Evolutionary conservation across 2,888 invertebrate species (phyloP), one percentile per base, ranked within the genome.

Genomic region (Cephalotes varians): DNA sequence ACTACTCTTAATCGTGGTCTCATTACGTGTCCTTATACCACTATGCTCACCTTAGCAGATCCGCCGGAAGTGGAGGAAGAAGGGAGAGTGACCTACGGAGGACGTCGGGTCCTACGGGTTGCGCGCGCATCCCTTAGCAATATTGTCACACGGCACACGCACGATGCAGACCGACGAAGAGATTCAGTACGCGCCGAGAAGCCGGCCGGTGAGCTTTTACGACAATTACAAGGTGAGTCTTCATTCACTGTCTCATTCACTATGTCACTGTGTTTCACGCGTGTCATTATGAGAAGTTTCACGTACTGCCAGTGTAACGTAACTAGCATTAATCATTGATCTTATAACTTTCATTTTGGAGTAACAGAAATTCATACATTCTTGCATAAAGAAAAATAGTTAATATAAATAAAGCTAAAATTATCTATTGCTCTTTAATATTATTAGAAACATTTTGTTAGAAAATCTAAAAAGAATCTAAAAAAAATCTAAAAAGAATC

Each of bases 161-260:
- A 85, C 90, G 86, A 91, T 91, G 88, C 90, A 92, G 87, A 82
- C 90, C 74, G 87, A 92, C 86, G 93, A 93, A 81, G 93, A 93
- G 90, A 91, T 89, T 91, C 93, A 93, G 93, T 93, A 91, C 86
- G 90, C 91, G 86, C 90, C 92, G 86, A 92, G 92, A 87, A 95
- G 94, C 88, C 93, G 95, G 84, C 95, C 95, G 64, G 94, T 94
- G 82, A 95, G 95, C 93, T 94, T 94, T 92, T 95, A 95, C 90
- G 95, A 95, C 85, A 95, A 95, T 91, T 95, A 94, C 86, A 93
- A 93, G 93, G 94, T 94, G 84, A 54, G n/a, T 18, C 15, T 21
- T 28, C 47, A 69, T 21, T 56, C 86, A 88, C 82, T 88, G 88
- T 60, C 51, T 62, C 15, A n/a, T n/a, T n/a, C n/a, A n/a, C n/a